Conservation (phyloP, 1,140 invertebrate species). For the Drosophila truncata region DNA sequence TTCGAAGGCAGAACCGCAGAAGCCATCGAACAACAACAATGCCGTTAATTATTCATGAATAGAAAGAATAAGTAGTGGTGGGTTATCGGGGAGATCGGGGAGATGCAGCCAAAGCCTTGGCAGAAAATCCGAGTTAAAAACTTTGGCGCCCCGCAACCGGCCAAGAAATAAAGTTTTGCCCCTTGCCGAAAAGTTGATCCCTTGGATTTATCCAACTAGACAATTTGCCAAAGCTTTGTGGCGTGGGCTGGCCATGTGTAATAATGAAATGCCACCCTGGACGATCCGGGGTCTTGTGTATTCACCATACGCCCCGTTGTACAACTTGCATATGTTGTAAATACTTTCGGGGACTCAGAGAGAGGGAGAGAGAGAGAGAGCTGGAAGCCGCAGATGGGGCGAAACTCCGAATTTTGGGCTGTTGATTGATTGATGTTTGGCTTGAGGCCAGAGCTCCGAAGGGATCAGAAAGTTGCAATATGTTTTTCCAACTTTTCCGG, state of each 20-base stretch:
- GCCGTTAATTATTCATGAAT: constrained; percentile 82
- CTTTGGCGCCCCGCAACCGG: constrained; percentile 50
- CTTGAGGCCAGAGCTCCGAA: constrained; percentile 56
- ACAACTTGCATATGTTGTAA: constrained; percentile 80
- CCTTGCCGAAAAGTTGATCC: constrained; percentile 64
- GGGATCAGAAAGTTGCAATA: constrained; percentile 78
- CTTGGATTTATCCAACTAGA: constrained; percentile 74
- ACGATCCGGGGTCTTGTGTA: constrained; percentile 44
- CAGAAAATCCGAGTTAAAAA: constrained; percentile 59
- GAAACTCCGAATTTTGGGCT: constrained; percentile 7
- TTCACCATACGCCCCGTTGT: constrained; percentile 71
- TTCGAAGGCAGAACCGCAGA: constrained; percentile 61
- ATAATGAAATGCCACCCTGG: constrained; percentile 66
- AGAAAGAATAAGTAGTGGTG: constrained; percentile 41
- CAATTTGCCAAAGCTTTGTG: constrained; percentile 53
- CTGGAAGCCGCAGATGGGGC: constrained; percentile 53
- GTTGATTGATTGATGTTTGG: constrained; percentile 80
- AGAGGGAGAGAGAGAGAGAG: background rate
- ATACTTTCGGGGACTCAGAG: constrained; percentile 56
- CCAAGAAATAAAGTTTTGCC: constrained; percentile 51
- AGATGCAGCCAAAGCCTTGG: constrained; percentile 36
- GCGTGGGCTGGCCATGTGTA: constrained; percentile 63
- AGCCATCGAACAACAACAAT: constrained; percentile 76
- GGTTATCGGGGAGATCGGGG: constrained; percentile 4
- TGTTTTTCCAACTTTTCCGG: constrained; percentile 61